Base-by-base conservation (phyloP, 1,140 invertebrate species). In the Drosophila grimshawi region DNA sequence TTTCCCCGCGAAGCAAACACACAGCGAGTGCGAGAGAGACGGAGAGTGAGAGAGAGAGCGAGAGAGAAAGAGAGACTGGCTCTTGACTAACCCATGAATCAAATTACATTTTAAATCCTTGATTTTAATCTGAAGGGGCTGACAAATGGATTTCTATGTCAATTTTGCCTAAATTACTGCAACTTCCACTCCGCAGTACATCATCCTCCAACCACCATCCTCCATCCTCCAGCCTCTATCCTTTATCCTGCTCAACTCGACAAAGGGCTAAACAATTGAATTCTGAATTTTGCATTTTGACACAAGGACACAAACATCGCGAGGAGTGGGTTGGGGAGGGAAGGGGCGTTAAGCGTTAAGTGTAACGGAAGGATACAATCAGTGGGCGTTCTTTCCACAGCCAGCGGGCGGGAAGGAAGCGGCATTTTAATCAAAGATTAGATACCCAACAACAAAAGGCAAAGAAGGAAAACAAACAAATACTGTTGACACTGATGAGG, bases 71-170 rank as follows among this genome's bases (percentile, higher is more conserved):
- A 39, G 52, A 32, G 41, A 39, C 33, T 37, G 55, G 39, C 62
- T 75, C 41, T 48, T 37, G 63, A 8, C 39, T 63, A 39, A 57
- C 48, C 69, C 81, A 77, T 91, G 89, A 89, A 91, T 91, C 89
- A 91, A 91, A 91, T 91, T 91, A 91, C 89, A 91, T 78, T 91
- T 91, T 86, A 91, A 91, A 86, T 91, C 89, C 89, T 91, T 91
- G 89, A 91, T 91, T 91, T 80, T 91, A 91, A 91, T 91, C 89
- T 89, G 89, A 91, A 85, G 86, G 89, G 89, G 89, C 89, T 91
- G 89, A 91, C 89, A 91, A 91, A 91, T 91, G 89, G 89, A 91
- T 91, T 91, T 78, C 67, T 77, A 71, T 90, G 88, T 90, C 81
- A 90, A 86, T 86, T 90, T 83, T 70, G 61, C 53, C 33, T 43